Base-by-base conservation (phyloP, 1,140 invertebrate species). In the Papilio helenus region DNA sequence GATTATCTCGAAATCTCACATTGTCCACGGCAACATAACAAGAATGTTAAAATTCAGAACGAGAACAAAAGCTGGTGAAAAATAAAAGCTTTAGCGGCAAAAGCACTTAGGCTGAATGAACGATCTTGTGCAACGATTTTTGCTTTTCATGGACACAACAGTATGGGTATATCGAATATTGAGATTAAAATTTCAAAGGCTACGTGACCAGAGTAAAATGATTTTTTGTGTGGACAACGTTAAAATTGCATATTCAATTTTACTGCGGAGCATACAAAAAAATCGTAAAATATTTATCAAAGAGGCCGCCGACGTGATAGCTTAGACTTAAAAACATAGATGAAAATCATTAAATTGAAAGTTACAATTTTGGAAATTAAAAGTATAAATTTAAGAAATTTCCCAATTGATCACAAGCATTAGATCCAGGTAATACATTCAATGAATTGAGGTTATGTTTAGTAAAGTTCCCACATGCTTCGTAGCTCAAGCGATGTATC, bases 121-220 rank as follows among this genome's bases (percentile, higher is more conserved):
- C 61, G 61, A 68, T 68, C 61, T 68, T 68, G 61, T 68, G 26
- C 61, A 68, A 68, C 61, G 61, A 68, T 68, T 68, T 68, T 68
- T 68, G 61, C 61, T 68, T 68, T 68, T 68, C 61, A 68, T 34
- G 61, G 26, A 68, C 61, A 68, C 61, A 68, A 68, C 61, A 68
- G 61, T 65, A 29, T 61, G 61, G 14, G 61, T 68, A 68, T 68
- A 68, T 68, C 61, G 61, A 68, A 68, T 68, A 68, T 68, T 68
- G 61, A 68, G 61, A 68, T 68, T 68, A 68, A 68, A 68, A 68
- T 68, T 68, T 68, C 61, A 68, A 68, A 68, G 26, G 61, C 26
- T 68, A 68, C 61, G 61, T 68, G 61, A 68, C 61, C 61, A 68
- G 61, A 16, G 61, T 29, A 34, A 68, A 68, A 68, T 61, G 23